A percentile compares a stretch with the other conserved stretches of the same genome.
phyloP scores from a whole-genome alignment of 1,140 invertebrate genomes.

The Drosophila azteca region DNA sequence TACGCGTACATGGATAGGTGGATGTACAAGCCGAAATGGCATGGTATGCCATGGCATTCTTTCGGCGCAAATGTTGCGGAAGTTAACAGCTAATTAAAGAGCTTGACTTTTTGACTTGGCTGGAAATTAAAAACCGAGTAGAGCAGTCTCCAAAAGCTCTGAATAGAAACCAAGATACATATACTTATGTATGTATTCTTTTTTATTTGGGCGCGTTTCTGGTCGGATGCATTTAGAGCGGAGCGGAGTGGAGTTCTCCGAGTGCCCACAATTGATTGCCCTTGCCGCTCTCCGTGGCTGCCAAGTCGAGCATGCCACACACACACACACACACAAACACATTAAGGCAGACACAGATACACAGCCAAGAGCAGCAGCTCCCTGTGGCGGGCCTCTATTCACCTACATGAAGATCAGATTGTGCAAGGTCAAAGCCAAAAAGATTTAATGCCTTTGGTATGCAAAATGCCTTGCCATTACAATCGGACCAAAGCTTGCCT shows the following conservation, averaged over 20 bases:
- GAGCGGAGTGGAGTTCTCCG: slow-evolving; percentile 13
- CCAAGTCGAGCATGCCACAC: slow-evolving; percentile 75
- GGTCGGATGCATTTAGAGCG: slow-evolving; percentile 73
- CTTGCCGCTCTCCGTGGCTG: slow-evolving; percentile 53
- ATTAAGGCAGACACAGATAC: slow-evolving; percentile 1
- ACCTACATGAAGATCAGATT: slow-evolving; percentile 66
- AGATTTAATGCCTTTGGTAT: slow-evolving; percentile 66
- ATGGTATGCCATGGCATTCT: slow-evolving; percentile 40
- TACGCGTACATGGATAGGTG: slow-evolving; percentile 6
- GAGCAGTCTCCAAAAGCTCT: slow-evolving; percentile 16
- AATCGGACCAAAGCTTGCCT: slow-evolving; percentile 48
- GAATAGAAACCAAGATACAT: neutral
- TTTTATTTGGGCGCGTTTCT: slow-evolving; percentile 65
- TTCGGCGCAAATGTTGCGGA: slow-evolving; percentile 69
- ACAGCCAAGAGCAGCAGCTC: slow-evolving; percentile 32
- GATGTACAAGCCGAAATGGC: neutral
- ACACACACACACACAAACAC: neutral
- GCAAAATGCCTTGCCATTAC: slow-evolving; percentile 53
- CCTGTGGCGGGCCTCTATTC: slow-evolving; percentile 66
- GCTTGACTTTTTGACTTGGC: slow-evolving; percentile 43
- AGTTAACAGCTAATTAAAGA: slow-evolving; percentile 80
- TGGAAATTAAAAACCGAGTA: slow-evolving; percentile 70
- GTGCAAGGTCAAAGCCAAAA: slow-evolving; percentile 68
- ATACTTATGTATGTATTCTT: slow-evolving; percentile 21
- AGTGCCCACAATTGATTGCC: slow-evolving; percentile 70